Percentiles rank a stretch among this genome's conserved stretches.
Conservation (phyloP, 2,888 invertebrate genomes). For the Megalurothrips usitatus region DNA sequence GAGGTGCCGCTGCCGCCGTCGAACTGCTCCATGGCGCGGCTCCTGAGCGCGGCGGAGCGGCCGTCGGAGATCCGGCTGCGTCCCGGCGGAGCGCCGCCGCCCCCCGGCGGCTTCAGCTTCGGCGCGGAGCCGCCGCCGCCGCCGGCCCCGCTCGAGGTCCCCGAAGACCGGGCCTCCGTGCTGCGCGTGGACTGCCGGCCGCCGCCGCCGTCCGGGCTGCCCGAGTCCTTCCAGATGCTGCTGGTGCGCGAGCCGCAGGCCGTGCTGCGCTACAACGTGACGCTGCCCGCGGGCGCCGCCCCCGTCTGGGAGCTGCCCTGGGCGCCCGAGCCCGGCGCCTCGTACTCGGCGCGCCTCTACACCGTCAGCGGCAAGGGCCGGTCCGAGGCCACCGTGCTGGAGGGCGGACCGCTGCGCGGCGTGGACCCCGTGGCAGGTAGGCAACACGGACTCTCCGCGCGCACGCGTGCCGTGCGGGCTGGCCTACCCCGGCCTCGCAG, state of each 20-base stretch:
- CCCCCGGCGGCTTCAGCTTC: not conserved
- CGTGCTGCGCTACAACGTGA: constrained; percentile 3
- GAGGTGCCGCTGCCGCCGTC: not conserved
- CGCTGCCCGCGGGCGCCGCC: not conserved
- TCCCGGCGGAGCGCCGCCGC: not conserved
- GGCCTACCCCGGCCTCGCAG: too few relatives aligned
- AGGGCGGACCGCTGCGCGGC: not conserved
- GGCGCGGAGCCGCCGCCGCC: not conserved
- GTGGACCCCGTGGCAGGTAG: not conserved
- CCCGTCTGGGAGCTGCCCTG: constrained; percentile 18
- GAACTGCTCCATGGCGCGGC: constrained; percentile 10
- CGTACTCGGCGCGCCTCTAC: not conserved
- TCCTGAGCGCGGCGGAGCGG: not conserved
- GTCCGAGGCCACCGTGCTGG: not conserved
- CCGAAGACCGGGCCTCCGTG: not conserved
- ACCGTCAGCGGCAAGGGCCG: not conserved
- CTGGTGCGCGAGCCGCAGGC: not conserved
- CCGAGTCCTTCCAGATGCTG: not conserved
- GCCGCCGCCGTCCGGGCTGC: constrained; percentile 9
- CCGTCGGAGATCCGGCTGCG: not conserved
- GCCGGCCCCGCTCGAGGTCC: not conserved
- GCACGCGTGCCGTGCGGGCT: too few relatives aligned
- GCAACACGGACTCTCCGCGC: not conserved
- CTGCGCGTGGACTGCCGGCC: constrained; percentile 10
- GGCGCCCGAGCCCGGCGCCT: not conserved